phyloP scores from a whole-genome alignment of 2,797 vertebrate species.

The Rhinogobio ventralis region DNA sequence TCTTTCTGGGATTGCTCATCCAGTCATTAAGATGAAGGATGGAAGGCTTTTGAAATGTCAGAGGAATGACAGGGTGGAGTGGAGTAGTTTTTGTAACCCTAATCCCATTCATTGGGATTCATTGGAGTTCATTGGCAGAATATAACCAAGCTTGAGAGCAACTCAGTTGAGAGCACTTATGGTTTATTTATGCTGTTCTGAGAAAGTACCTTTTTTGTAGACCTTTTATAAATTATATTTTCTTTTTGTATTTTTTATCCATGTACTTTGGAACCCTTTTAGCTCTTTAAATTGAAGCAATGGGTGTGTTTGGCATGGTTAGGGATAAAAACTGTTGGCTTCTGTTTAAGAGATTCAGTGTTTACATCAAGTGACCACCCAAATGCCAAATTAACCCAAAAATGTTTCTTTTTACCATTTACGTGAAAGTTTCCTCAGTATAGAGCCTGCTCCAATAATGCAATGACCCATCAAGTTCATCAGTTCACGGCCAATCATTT shows the following conservation, averaged over 20 bases:
- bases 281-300: not conserved
- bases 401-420: not conserved
- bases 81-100: not conserved
- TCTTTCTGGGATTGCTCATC: not conserved
- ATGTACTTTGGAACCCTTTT: not conserved
- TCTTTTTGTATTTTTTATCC: not conserved
- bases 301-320: not conserved
- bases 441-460: conserved; percentile 46
- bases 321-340: not conserved
- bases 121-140: not conserved
- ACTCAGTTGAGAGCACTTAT: conserved; percentile 7
- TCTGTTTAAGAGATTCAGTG: not conserved
- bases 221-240: not conserved
- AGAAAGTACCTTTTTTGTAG: not conserved
- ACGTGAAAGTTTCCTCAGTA: conserved; percentile 46
- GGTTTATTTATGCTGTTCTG: conserved; percentile 2
- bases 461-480: conserved; percentile 64
- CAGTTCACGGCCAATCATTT: conserved; percentile 66
- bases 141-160: not conserved
- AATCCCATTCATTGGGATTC: not conserved
- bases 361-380: conserved; percentile 2
- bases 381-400: not conserved
- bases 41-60: not conserved
- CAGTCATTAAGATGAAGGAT: conserved; percentile 6
- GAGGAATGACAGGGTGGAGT: not conserved